Percentiles rank a stretch among this genome's conserved stretches.
Evolutionary conservation across 2,888 invertebrate species (phyloP).

Genomic region (Chrysopilus asiliformis): DNA sequence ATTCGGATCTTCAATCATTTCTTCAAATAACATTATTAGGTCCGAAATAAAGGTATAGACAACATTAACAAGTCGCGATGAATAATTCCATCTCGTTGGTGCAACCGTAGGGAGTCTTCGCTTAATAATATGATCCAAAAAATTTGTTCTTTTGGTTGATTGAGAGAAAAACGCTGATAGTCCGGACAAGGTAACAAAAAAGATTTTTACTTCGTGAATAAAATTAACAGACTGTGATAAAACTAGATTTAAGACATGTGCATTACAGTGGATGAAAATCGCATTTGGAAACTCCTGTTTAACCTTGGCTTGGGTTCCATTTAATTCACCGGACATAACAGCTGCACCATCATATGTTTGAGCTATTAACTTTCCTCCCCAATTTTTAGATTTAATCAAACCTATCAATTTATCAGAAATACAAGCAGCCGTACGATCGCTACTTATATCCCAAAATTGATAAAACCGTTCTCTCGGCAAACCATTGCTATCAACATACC

Average conservation of each 20-base stretch:
- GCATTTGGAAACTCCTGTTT: conserved; percentile 18
- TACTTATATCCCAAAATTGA: background rate
- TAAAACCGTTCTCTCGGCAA: background rate
- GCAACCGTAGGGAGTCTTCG: background rate
- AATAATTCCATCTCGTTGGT: conserved; percentile 1
- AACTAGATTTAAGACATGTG: conserved; percentile 18
- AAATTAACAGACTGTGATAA: conserved; percentile 18
- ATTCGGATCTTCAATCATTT: conserved; percentile 3
- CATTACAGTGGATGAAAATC: conserved; percentile 18
- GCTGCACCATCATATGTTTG: conserved; percentile 25
- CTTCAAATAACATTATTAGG: background rate
- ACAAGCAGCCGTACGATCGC: background rate
- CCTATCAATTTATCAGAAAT: background rate
- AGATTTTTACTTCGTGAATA: conserved; percentile 20
- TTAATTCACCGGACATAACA: conserved; percentile 19
- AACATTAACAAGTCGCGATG: conserved; percentile 7
- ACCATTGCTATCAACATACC: conserved; percentile 17
- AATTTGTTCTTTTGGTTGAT: background rate
- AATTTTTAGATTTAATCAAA: conserved; percentile 3
- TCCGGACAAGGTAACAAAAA: conserved; percentile 19
- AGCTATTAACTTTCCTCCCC: conserved; percentile 20
- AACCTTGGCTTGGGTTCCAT: conserved; percentile 22
- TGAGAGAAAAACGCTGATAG: conserved; percentile 1
- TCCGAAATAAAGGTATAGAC: conserved; percentile 9
- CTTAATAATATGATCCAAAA: background rate